These are phyloP conservation scores for Hirtodrosophila alboralis DNA, from an alignment of 2,888 invertebrate genomes.

Conservation along the genomic window DNA sequence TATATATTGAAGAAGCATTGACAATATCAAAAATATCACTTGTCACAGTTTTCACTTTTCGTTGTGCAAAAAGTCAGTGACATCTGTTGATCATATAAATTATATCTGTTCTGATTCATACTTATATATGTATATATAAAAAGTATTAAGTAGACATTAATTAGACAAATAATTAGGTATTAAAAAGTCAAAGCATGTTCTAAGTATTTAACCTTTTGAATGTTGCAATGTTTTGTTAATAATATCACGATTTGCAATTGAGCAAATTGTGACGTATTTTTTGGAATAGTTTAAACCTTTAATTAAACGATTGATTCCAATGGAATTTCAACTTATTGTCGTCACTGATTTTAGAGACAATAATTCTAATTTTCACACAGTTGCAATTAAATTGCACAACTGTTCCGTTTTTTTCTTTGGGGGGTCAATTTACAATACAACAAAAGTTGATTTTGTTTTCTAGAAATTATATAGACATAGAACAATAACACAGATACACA, in stretches of 20 bases:
- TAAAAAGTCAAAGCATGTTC: constrained; percentile 28
- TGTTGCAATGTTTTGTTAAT: constrained; percentile 34
- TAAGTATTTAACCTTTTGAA: constrained; percentile 12
- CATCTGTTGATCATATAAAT: background rate
- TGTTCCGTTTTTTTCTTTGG: constrained; percentile 36
- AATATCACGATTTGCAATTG: constrained; percentile 40
- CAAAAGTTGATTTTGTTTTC: constrained; percentile 48
- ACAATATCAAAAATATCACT: no score
- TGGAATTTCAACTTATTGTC: constrained; percentile 7
- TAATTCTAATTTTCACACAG: constrained; percentile 33
- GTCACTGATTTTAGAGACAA: constrained; percentile 45
- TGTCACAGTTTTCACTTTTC: no score
- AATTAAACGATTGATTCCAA: constrained; percentile 34
- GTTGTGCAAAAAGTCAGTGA: no score
- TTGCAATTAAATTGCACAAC: constrained; percentile 54
- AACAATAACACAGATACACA: constrained; percentile 18
- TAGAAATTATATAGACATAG: constrained; percentile 16
- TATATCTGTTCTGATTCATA: constrained; percentile 5
- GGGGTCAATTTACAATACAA: constrained; percentile 35
- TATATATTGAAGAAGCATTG: no score
- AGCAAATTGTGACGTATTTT: constrained; percentile 29
- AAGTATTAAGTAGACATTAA: background rate
- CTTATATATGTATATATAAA: no score
- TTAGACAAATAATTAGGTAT: constrained; percentile 4
- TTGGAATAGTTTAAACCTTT: constrained; percentile 14